These are phyloP conservation scores for Acanthurus leucopareius DNA, from an alignment of 2,797 vertebrate species.

Conservation along the genomic window DNA sequence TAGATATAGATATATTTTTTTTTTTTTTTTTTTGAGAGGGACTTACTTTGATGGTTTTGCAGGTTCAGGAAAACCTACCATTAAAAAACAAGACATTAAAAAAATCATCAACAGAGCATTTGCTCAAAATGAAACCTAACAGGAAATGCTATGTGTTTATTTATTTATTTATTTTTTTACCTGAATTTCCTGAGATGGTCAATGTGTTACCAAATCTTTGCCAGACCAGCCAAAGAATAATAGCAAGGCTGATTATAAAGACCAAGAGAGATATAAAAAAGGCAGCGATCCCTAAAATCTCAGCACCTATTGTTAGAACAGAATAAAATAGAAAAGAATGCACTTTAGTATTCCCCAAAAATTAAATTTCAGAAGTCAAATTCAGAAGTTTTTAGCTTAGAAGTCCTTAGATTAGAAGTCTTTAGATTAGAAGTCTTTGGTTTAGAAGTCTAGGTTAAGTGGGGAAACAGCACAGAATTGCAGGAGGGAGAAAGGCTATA, in stretches of 20 bases:
- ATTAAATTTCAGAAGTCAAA: too few relatives aligned
- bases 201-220: neutral
- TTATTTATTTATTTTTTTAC: constrained; percentile 68
- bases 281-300: constrained; percentile 58
- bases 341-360: too few relatives aligned
- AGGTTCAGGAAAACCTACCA: constrained; percentile 24
- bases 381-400: too few relatives aligned
- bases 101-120: constrained; percentile 1
- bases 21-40: neutral
- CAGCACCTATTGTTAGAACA: constrained; percentile 22
- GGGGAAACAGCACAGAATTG: constrained; percentile 9
- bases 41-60: constrained; percentile 67
- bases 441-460: neutral
- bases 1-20: too few relatives aligned
- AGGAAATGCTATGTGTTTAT: neutral
- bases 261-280: constrained; percentile 62
- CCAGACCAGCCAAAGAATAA: constrained; percentile 44
- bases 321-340: too few relatives aligned
- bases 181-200: neutral
- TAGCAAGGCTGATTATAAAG: constrained; percentile 31
- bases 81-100: constrained; percentile 30
- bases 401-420: too few relatives aligned
- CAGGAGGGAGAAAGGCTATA: neutral
- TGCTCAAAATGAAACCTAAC: neutral
- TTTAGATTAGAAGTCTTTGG: too few relatives aligned